A percentile compares a stretch with the other conserved stretches of the same genome.
Evolutionary conservation across 2,797 vertebrate species (phyloP).

Genomic region (Salarias fasciatus): DNA sequence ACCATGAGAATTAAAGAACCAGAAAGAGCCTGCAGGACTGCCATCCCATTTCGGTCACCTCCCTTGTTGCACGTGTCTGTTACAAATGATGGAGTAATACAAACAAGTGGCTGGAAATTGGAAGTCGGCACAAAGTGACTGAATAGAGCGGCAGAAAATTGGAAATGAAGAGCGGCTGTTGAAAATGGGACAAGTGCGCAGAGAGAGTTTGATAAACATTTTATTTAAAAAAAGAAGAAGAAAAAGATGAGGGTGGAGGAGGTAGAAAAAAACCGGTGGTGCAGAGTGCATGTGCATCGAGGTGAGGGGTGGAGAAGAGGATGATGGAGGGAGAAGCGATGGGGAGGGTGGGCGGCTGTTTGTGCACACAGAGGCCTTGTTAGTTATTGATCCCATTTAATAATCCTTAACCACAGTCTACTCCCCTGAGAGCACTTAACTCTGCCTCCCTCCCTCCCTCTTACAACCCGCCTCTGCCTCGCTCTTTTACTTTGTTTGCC

Average conservation of each 20-base stretch:
- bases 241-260: neutral
- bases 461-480: constrained; percentile 21
- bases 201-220: constrained; percentile 28
- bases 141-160: constrained; percentile 30
- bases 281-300: constrained; percentile 12
- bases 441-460: constrained; percentile 33
- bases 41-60: no score
- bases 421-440: constrained; percentile 77
- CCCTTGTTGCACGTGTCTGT: constrained; percentile 1
- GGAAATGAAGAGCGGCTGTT: constrained; percentile 19
- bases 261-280: constrained; percentile 1
- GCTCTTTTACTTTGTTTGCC: constrained; percentile 20
- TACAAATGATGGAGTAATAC: constrained; percentile 16
- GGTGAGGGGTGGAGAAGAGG: constrained; percentile 5
- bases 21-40: neutral
- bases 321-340: constrained; percentile 5
- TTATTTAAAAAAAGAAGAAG: constrained; percentile 8
- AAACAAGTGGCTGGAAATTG: constrained; percentile 25
- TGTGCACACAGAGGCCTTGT: constrained; percentile 61
- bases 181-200: constrained; percentile 21
- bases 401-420: constrained; percentile 74
- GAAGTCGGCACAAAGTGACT: constrained; percentile 16
- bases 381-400: constrained; percentile 82
- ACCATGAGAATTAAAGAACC: neutral
- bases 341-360: constrained; percentile 2